These are phyloP conservation scores for Channallabes apus DNA, from an alignment of 2,797 vertebrate species.

Conservation along the genomic window DNA sequence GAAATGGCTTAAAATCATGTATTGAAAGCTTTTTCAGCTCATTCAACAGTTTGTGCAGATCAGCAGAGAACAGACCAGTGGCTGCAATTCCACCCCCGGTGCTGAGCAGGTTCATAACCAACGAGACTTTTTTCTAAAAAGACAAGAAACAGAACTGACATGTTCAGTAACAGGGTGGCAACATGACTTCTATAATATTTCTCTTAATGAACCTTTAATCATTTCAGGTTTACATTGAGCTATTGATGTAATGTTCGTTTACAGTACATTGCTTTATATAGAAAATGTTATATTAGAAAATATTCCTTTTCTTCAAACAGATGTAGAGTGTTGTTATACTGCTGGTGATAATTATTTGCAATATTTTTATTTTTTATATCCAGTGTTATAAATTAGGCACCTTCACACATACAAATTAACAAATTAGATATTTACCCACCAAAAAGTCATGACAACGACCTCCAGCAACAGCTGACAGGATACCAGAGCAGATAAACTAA, in stretches of 20 bases:
- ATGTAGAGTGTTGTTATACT: no score
- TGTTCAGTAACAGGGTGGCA: background rate
- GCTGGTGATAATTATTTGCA: background rate
- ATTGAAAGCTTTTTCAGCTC: no score
- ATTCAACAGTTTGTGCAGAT: background rate
- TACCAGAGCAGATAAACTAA: background rate
- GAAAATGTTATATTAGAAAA: no score
- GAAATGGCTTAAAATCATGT: no score
- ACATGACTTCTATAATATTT: fast-evolving
- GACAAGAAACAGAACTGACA: background rate
- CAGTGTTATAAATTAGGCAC: background rate
- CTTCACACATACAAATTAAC: background rate
- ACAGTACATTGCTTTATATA: no score
- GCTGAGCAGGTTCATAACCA: background rate
- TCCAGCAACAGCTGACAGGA: background rate
- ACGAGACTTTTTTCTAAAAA: background rate
- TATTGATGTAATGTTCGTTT: no score
- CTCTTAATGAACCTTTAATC: background rate
- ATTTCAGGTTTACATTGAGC: background rate
- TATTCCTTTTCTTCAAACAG: no score
- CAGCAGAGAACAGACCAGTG: background rate
- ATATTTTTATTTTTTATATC: background rate
- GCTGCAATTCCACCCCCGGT: background rate
- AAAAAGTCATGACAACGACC: background rate
- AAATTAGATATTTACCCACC: background rate